Conservation (phyloP, 1,140 invertebrate species). For the Palaemon carinicauda region DNA sequence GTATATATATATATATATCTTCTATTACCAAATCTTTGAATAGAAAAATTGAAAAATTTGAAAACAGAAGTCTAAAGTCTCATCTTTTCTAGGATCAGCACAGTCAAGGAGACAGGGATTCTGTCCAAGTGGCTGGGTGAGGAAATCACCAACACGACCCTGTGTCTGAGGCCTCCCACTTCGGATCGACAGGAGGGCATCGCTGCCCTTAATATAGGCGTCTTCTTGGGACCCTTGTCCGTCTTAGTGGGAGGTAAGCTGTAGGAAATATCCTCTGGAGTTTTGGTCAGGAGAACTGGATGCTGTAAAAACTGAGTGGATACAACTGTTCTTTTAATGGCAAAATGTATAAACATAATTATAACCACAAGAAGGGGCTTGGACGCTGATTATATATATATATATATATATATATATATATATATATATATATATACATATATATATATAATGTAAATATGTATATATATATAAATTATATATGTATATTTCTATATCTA, state of each 20-base stretch:
- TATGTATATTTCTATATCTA: too few species aligned
- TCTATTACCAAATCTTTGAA: too few species aligned
- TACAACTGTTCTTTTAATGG: not conserved
- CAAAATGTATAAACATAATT: not conserved
- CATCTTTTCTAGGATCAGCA: not conserved
- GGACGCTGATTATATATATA: conserved; percentile 2
- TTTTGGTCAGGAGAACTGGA: too few species aligned
- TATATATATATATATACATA: not conserved
- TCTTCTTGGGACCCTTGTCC: too few species aligned
- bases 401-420: not conserved
- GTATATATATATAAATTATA: conserved; percentile 11
- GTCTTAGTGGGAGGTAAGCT: not conserved
- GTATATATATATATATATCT: too few species aligned
- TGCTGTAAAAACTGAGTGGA: not conserved
- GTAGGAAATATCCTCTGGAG: not conserved
- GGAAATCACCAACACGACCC: too few species aligned
- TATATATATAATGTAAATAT: not conserved
- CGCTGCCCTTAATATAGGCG: too few species aligned
- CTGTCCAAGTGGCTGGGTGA: too few species aligned
- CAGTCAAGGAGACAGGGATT: conserved; percentile 1
- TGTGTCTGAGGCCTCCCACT: too few species aligned
- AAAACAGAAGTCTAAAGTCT: not conserved
- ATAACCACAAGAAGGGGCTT: too few species aligned
- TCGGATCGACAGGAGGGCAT: too few species aligned
- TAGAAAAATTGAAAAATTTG: not conserved